Evolutionary conservation across 2,888 invertebrate genomes (phyloP), one percentile per base, ranked within the genome.

Genomic region (Catocala nupta): DNA sequence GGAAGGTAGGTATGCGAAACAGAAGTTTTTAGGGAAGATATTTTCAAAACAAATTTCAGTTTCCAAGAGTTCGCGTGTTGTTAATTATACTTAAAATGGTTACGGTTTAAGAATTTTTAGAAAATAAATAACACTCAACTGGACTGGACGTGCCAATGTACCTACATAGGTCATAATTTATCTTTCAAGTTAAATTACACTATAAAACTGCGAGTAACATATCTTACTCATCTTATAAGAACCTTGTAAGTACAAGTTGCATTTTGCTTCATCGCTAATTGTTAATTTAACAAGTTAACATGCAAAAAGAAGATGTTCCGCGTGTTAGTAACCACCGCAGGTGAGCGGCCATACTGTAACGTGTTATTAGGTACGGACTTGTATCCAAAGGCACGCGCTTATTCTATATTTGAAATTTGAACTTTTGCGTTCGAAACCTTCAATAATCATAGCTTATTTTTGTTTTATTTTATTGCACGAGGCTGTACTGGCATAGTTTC

Each of bases 371-470:
- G 68, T 50, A 68, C 59, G 49, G 48, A 59, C 67, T 67, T 55
- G 68, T 66, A 64, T 56, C 45, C 42, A 51, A 74, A 77, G 68
- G 85, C 87, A 86, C 84, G 88, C 83, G 86, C 81, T 68, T 73
- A 63, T 83, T 88, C 89, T 89, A 88, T 87, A 85, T 86, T 84
- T 81, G 82, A 85, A 86, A 74, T 81, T 83, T 80, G 70, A 82
- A 82, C 81, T 80, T 82, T 77, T 78, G 56, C 59, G 56, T 75
- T 81, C 77, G 70, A 9, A 48, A 33, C 34, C 34, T 12, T 12
- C n/a, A 43, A 70, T 78, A 75, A 75, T 78, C 75, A 76, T 75
- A 78, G 60, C 72, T 77, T 75, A 65, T 63, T 77, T 72, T 72
- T 69, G 51, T 63, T 71, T 74, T 70, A 60, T 64, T 75, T 68